Evolutionary conservation across 2,113 vertebrate species (phyloP), one percentile per base, ranked within the genome.

Genomic region (Halcyon malimbica): DNA sequence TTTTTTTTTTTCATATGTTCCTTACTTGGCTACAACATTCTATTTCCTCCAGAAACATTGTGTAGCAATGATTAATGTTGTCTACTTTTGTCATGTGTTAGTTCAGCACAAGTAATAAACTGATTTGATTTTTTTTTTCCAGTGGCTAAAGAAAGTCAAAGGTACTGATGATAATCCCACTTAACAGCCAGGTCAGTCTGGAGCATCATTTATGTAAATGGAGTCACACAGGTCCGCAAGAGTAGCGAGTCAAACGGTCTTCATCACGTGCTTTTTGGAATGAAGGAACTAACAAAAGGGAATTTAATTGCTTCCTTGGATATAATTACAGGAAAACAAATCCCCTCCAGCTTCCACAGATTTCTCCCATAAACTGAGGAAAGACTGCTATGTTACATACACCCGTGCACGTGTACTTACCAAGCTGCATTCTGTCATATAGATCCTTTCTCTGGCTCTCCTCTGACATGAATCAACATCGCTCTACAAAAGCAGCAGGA

Each of bases 391-490:
- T 69, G 35, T 18, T 31, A 9, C 41, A 21, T 13, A 33, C 0
- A n/a, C 44, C 10, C 25, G 44, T 31, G 56, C 16, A 14, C 16
- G 1, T 3, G n/a, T 15, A 70, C 97, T 97, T 98, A 99, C 99
- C 99, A 26, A 98, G 97, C 76, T 98, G 98, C 92, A 98, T 94
- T 23, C 98, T 97, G 89, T 98, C 98, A 4, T 98, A 98, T 39
- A 99, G 93, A 67, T 98, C 98, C 94, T 99, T 99, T 92, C 86
- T 93, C n/a, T 92, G 97, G 78, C 90, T 97, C 96, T 99, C 98
- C 96, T 99, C 98, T 9, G 99, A 98, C 87, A 99, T 98, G 96
- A 99, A 99, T 62, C 98, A 98, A 37, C 98, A 98, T 14, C 99
- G 99, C 92, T 99, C 99, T 99, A 85, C 57, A 94, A 97, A 74